These are phyloP conservation scores for Homarus americanus DNA, from an alignment of 1,140 invertebrate species.

Conservation along the genomic window DNA sequence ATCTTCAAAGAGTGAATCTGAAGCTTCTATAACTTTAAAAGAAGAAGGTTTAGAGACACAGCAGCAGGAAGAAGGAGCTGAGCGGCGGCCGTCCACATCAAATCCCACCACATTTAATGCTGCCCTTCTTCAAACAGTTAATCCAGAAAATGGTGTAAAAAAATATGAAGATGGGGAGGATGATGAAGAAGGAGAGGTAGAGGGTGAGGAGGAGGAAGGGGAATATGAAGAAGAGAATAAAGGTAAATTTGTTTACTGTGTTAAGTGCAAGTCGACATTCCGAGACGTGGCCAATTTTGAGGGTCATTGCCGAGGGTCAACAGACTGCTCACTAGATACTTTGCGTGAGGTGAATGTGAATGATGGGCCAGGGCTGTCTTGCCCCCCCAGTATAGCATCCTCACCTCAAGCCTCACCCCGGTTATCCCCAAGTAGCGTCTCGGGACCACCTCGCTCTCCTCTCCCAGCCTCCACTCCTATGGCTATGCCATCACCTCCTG, in stretches of 20 bases:
- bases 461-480: conserved; percentile 68
- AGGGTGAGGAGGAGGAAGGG: conserved; percentile 62
- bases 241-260: conserved; percentile 73
- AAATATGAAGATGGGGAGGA: conserved; percentile 72
- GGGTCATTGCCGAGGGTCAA: conserved; percentile 69
- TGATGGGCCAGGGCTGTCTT: conserved; percentile 69
- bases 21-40: conserved; percentile 59
- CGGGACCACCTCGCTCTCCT: conserved; percentile 69
- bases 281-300: conserved; percentile 72
- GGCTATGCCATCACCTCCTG: conserved; percentile 68
- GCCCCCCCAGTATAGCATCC: conserved; percentile 67
- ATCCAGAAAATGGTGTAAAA: conserved; percentile 70
- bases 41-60: conserved; percentile 53
- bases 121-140: conserved; percentile 56
- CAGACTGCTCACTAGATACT: conserved; percentile 71
- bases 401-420: conserved; percentile 73
- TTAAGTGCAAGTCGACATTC: conserved; percentile 75
- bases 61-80: conserved; percentile 42
- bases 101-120: conserved; percentile 49
- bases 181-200: conserved; percentile 57
- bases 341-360: conserved; percentile 69
- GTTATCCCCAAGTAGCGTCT: conserved; percentile 63
- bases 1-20: conserved; percentile 66
- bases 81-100: conserved; percentile 67
- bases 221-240: conserved; percentile 67